Percentiles rank a stretch among this genome's conserved stretches.
Evolutionary conservation across 2,113 vertebrate species (phyloP).

Genomic region (Tretioscincus oriximinensis): DNA sequence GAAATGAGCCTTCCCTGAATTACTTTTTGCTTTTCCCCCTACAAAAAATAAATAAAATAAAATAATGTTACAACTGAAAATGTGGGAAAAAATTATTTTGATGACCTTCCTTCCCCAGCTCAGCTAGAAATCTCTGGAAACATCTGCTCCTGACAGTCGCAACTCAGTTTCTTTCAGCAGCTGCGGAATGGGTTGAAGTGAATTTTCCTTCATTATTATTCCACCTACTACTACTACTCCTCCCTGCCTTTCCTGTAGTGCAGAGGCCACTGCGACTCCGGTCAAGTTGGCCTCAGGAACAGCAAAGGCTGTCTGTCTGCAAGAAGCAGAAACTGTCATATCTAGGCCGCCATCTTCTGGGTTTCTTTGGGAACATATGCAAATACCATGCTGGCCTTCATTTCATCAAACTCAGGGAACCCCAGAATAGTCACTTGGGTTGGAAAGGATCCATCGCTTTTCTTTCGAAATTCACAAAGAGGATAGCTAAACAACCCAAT

Average conservation of each 20-base stretch:
- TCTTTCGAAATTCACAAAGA: too few relatives aligned
- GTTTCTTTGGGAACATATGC: neutral
- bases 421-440: too few relatives aligned
- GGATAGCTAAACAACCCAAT: too few relatives aligned
- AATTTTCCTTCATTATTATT: neutral
- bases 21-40: neutral
- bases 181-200: neutral
- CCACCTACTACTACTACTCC: too few relatives aligned
- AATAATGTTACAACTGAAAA: slow-evolving; percentile 23
- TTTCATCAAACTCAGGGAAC: too few relatives aligned
- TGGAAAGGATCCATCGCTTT: too few relatives aligned
- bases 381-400: too few relatives aligned
- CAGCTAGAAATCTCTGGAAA: too few relatives aligned
- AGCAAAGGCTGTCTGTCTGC: neutral
- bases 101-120: neutral
- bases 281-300: neutral
- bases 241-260: neutral
- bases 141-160: neutral
- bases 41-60: slow-evolving; percentile 32
- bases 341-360: too few relatives aligned
- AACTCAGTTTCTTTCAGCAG: neutral
- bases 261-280: neutral
- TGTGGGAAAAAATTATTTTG: slow-evolving; percentile 15
- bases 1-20: slow-evolving; percentile 17
- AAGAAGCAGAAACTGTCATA: neutral